Evolutionary conservation across 2,797 vertebrate genomes (phyloP).

Genomic region (Adelosebastes latens): DNA sequence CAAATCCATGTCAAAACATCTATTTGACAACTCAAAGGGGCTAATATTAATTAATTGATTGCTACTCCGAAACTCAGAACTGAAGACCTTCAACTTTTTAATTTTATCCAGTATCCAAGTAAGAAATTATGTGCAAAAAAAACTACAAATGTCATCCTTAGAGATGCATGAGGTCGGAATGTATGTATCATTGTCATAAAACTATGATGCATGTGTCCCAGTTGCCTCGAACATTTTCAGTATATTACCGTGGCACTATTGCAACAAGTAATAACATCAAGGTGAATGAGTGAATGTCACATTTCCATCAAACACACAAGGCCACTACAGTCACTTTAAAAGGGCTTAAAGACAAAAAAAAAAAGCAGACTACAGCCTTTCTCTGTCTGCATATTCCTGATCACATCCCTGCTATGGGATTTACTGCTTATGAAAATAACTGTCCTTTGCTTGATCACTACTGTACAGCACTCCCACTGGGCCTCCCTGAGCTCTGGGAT

Average conservation of each 20-base stretch:
- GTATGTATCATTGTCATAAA: background rate
- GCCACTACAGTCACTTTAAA: background rate
- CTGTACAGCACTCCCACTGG: background rate
- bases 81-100: background rate
- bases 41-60: background rate
- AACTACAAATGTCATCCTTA: background rate
- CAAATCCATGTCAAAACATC: background rate
- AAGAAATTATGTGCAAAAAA: too few relatives aligned
- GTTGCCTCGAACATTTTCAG: background rate
- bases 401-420: background rate
- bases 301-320: background rate
- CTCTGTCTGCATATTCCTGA: background rate
- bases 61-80: background rate
- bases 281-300: background rate
- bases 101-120: background rate
- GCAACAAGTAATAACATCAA: background rate
- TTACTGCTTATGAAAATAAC: background rate
- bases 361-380: background rate
- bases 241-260: background rate
- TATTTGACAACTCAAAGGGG: background rate
- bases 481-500: background rate
- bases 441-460: background rate
- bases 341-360: background rate
- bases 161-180: background rate
- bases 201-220: background rate